These are phyloP conservation scores for Malacoctenus gilli DNA, from an alignment of 2,797 vertebrate species.

Conservation along the genomic window DNA sequence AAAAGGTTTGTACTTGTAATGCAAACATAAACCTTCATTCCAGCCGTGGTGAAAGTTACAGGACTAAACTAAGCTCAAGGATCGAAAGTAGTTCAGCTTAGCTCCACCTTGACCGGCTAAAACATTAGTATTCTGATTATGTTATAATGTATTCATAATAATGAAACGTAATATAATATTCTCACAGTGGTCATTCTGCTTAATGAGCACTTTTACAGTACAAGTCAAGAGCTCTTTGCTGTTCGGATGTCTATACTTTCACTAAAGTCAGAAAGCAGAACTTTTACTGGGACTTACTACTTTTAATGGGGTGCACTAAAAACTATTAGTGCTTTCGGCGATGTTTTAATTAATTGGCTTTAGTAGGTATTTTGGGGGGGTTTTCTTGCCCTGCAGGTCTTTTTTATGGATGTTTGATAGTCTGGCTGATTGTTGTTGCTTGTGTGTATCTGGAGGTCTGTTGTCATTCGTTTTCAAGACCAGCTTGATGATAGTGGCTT, in stretches of 20 bases:
- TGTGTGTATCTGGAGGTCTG: slow-evolving; percentile 2
- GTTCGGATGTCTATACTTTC: not conserved
- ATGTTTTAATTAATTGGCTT: slow-evolving; percentile 1
- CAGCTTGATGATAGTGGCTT: not conserved
- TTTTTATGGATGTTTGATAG: slow-evolving; percentile 9
- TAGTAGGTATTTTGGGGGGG: not conserved
- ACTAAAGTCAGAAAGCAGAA: not conserved
- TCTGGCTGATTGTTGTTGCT: not conserved
- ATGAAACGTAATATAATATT: not conserved
- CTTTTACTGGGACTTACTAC: not conserved
- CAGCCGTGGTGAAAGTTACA: too few species aligned
- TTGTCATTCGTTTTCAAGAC: slow-evolving; percentile 3
- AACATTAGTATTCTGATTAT: not conserved
- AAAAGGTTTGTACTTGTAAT: too few species aligned
- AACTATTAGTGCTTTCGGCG: not conserved
- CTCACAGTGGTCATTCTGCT: slow-evolving; percentile 3
- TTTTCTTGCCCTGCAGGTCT: not conserved
- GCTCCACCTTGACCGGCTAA: not conserved
- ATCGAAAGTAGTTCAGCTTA: not conserved
- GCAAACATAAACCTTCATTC: too few species aligned
- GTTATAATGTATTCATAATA: not conserved
- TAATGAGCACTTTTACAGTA: slow-evolving; percentile 11
- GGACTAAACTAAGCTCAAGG: not conserved
- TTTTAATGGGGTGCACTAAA: slow-evolving; percentile 3
- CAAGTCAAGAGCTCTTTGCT: not conserved